phyloP scores from a whole-genome alignment of 2,113 vertebrate species.

The Phylloscopus whistleri region DNA sequence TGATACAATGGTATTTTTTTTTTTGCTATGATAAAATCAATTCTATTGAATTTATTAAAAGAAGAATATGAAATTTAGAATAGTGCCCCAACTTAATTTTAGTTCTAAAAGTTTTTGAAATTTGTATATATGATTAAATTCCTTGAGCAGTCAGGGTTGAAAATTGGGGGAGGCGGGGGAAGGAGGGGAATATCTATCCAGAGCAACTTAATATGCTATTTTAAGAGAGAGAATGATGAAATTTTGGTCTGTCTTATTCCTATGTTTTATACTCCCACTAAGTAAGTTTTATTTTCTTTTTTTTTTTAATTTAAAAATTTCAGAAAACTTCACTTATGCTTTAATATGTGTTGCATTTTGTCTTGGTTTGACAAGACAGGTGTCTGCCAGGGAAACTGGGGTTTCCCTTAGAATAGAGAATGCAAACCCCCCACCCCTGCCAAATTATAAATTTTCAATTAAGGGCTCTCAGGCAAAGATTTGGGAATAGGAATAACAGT shows the following conservation, averaged over 20 bases:
- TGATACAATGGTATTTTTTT: neutral
- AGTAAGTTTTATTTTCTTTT: neutral
- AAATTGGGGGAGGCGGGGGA: rapidly evolving
- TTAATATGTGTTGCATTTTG: neutral
- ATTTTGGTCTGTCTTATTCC: neutral
- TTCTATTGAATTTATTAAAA: neutral
- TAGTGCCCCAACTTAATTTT: neutral
- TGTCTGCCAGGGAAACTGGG: too few species aligned
- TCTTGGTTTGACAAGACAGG: too few species aligned
- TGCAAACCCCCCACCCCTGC: too few species aligned
- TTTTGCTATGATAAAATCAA: neutral
- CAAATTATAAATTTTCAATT: too few species aligned
- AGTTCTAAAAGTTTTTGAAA: neutral
- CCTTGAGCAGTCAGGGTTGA: rapidly evolving
- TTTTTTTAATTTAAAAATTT: neutral
- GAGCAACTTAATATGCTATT: neutral
- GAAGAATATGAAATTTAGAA: neutral
- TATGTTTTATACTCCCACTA: neutral
- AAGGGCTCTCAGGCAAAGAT: too few species aligned
- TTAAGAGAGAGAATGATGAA: neutral
- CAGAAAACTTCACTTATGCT: neutral
- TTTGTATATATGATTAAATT: neutral
- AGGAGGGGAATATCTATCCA: neutral
- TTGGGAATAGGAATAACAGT: too few species aligned
- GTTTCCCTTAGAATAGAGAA: too few species aligned